phyloP scores from a whole-genome alignment of 2,888 invertebrate genomes.

The Ormyrus pomaceus region DNA sequence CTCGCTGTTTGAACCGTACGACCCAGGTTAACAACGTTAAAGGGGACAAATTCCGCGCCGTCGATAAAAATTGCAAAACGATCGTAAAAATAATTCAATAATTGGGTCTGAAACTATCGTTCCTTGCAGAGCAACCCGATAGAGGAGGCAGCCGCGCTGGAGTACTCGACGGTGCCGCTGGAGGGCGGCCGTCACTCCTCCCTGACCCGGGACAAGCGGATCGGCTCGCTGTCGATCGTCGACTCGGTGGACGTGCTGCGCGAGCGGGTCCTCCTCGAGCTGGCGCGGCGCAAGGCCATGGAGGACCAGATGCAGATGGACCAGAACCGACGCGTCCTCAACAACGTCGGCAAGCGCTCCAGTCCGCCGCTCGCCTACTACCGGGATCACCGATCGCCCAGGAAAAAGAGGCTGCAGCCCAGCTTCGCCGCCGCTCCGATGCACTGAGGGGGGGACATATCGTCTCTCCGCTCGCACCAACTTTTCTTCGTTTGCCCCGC shows the following conservation, averaged over 20 bases:
- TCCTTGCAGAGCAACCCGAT: background rate
- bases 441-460: no score
- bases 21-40: no score
- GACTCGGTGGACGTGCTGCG: slow-evolving; percentile 92
- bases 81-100: background rate
- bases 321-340: slow-evolving; percentile 85
- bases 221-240: slow-evolving; percentile 86
- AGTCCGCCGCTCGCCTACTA: slow-evolving; percentile 38
- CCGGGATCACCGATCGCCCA: background rate
- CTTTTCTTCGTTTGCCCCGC: no score
- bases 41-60: no score
- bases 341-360: slow-evolving; percentile 86
- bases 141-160: background rate
- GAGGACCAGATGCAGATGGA: slow-evolving; percentile 84
- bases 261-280: slow-evolving; percentile 87
- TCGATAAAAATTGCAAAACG: no score
- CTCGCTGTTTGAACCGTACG: no score
- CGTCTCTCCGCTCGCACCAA: no score
- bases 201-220: slow-evolving; percentile 59
- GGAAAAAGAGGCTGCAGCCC: slow-evolving; percentile 7
- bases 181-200: no score
- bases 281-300: slow-evolving; percentile 88
- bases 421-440: background rate
- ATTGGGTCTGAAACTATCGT: background rate
- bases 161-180: slow-evolving; percentile 4